Conservation (phyloP, 2,797 vertebrate genomes). For the Muraenolepis orangiensis region DNA sequence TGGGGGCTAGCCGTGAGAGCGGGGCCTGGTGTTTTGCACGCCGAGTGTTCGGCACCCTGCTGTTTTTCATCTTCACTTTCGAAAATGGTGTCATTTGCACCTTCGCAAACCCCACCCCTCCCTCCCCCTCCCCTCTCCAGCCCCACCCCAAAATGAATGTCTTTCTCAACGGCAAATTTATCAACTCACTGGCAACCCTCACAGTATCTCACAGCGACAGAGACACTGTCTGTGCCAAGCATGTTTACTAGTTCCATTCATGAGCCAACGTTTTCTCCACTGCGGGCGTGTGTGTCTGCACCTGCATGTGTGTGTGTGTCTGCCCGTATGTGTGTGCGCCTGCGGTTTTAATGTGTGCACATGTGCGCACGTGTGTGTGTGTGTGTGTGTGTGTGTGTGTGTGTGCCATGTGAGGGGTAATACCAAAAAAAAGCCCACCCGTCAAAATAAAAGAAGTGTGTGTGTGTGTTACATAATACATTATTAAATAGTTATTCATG, state of each 20-base stretch:
- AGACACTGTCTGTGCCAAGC: background rate
- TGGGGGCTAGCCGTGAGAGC: slow-evolving; percentile 57
- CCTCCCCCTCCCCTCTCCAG: background rate
- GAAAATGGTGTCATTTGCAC: background rate
- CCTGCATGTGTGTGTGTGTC: background rate
- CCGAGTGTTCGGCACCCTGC: slow-evolving; percentile 38
- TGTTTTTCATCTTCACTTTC: slow-evolving; percentile 64
- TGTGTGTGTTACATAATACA: background rate
- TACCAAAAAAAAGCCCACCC: background rate
- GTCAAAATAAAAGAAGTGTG: slow-evolving; percentile 26
- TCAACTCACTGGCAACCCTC: slow-evolving; percentile 10
- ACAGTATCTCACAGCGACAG: slow-evolving; percentile 7
- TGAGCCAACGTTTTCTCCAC: slow-evolving; percentile 9
- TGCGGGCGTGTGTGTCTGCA: slow-evolving; percentile 3
- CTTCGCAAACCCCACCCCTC: background rate
- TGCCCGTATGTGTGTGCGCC: background rate
- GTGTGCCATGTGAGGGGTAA: background rate
- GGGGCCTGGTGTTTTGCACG: slow-evolving; percentile 30
- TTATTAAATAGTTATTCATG: background rate
- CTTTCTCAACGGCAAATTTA: background rate
- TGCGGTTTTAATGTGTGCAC: background rate
- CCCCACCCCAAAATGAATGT: too few relatives aligned
- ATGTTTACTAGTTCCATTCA: slow-evolving; percentile 18
- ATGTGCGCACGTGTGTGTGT: background rate
- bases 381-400: too few relatives aligned